A percentile compares a stretch with the other conserved stretches of the same genome.
Evolutionary conservation across 2,888 invertebrate species (phyloP).

Genomic region (Oasisia sp.): DNA sequence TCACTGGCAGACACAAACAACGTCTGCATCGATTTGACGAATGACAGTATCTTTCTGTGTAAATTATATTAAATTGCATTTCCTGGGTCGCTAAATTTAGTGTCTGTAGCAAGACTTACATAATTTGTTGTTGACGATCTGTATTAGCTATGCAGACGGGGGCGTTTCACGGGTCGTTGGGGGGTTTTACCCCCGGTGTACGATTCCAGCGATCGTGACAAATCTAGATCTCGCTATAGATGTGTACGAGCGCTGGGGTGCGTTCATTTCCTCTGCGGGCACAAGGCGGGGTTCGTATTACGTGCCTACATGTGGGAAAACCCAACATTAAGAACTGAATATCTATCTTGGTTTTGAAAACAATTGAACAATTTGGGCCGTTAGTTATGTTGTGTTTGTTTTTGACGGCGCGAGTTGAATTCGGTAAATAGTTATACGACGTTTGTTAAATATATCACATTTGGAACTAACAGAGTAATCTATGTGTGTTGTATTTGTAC

Average conservation of each 20-base stretch:
- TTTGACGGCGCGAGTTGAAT: not conserved
- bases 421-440: not conserved
- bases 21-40: not conserved
- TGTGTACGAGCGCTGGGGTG: not conserved
- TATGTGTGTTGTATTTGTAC: not conserved
- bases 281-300: not conserved
- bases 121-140: not conserved
- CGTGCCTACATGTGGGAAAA: not conserved
- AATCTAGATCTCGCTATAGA: not conserved
- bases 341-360: not conserved
- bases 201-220: not conserved
- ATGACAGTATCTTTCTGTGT: not conserved
- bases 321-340: not conserved
- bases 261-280: slow-evolving; percentile 9
- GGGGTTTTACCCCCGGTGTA: slow-evolving; percentile 3
- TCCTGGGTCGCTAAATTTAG: not conserved
- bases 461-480: not conserved
- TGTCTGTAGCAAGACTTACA: slow-evolving; percentile 9
- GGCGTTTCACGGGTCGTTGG: not conserved
- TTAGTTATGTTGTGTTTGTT: not conserved
- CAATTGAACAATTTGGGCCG: not conserved
- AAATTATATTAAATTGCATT: not conserved
- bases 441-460: not conserved
- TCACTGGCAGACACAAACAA: not conserved
- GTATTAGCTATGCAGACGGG: not conserved